These are phyloP conservation scores for Dreissena rostriformis DNA, from an alignment of 1,140 invertebrate species.

Conservation along the genomic window DNA sequence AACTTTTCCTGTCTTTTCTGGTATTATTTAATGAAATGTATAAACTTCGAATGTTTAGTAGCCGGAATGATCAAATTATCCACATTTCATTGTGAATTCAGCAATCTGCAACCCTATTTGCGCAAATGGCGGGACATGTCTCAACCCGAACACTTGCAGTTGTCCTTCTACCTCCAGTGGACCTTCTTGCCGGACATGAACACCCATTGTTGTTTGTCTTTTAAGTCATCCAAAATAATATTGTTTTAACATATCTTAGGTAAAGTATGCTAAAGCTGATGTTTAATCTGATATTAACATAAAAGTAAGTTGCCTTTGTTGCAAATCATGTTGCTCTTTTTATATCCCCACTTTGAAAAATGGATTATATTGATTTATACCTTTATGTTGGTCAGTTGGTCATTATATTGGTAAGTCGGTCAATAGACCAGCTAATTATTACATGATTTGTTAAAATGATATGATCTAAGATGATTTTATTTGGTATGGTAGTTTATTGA, in stretches of 20 bases:
- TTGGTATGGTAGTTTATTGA: too few relatives aligned
- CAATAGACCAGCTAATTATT: background rate
- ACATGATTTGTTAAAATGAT: too few relatives aligned
- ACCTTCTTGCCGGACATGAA: background rate
- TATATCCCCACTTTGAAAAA: background rate
- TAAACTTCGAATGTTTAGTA: too few relatives aligned
- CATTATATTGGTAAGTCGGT: background rate
- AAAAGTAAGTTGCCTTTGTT: background rate
- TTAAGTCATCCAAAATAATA: background rate
- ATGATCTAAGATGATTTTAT: too few relatives aligned
- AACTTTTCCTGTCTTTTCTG: too few relatives aligned
- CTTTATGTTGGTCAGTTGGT: background rate
- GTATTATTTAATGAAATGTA: too few relatives aligned
- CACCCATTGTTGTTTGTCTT: background rate
- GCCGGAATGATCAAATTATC: too few relatives aligned
- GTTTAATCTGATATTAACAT: background rate
- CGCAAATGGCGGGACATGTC: constrained; percentile 6
- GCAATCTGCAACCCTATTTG: constrained; percentile 7
- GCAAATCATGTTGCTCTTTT: background rate
- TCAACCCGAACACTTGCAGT: constrained; percentile 1
- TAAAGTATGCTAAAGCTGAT: too few relatives aligned
- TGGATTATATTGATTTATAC: background rate
- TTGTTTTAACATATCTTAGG: too few relatives aligned
- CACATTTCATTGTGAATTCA: background rate
- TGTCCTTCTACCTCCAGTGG: background rate